A percentile compares a stretch with the other conserved stretches of the same genome.
Evolutionary conservation across 2,797 vertebrate genomes (phyloP).

Genomic region (Decapterus maruadsi): DNA sequence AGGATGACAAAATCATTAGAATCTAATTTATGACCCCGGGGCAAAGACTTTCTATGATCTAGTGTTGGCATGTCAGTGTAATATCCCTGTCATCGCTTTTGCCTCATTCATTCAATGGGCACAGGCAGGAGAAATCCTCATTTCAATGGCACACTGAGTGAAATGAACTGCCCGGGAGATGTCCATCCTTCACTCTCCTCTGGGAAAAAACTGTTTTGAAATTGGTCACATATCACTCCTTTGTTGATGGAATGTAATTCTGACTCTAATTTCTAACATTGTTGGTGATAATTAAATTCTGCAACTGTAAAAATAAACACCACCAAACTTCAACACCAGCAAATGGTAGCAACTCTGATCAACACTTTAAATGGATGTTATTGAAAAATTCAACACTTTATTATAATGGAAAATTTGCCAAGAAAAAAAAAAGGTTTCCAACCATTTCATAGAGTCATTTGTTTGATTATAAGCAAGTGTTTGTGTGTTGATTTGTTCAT

Average conservation of each 20-base stretch:
- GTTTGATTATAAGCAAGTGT: conserved; percentile 14
- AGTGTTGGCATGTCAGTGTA: conserved; percentile 73
- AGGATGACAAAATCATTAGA: conserved; percentile 93
- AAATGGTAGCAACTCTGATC: conserved; percentile 4
- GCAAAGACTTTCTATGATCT: conserved; percentile 81
- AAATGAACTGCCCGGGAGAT: conserved; percentile 53
- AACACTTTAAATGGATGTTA: conserved; percentile 14
- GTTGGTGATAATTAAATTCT: neutral
- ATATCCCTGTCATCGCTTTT: conserved; percentile 72
- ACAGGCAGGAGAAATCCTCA: conserved; percentile 71
- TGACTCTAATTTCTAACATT: conserved; percentile 25
- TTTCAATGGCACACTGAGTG: conserved; percentile 64
- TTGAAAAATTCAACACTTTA: neutral
- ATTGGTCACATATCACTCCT: conserved; percentile 42
- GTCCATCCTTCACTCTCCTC: conserved; percentile 27
- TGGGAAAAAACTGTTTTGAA: conserved; percentile 38
- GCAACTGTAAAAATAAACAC: conserved; percentile 1
- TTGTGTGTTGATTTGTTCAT: conserved; percentile 16
- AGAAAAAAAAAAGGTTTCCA: neutral
- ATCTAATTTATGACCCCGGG: conserved; percentile 88
- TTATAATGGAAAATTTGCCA: neutral
- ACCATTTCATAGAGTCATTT: conserved; percentile 5
- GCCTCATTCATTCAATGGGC: conserved; percentile 70
- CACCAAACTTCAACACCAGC: neutral
- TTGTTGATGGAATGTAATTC: conserved; percentile 31